Base-by-base conservation (phyloP, 2,888 invertebrate species). In the Ophonus ardosiacus region DNA sequence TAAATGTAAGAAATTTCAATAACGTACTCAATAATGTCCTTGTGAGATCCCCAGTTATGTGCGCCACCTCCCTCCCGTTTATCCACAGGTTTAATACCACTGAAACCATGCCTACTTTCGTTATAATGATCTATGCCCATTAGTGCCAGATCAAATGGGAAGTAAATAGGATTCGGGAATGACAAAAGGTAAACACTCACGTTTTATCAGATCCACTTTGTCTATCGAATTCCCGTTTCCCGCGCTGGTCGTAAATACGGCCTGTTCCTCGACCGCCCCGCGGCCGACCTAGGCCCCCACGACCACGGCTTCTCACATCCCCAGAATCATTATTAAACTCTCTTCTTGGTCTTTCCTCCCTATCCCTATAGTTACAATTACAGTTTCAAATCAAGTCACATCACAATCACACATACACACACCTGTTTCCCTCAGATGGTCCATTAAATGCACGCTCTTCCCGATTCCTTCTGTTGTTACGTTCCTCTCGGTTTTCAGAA, bases 161-260 rank as follows among this genome's bases (percentile, higher is more conserved):
- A 78, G 87, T 88, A 87, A 88, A 87, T 61, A 81, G 86, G 86
- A 85, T 86, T 87, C 86, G 83, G 85, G 84, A 80, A 78, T 24
- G 43, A 43, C 71, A 74, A 74, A 74, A 86, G 86, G 86, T 83
- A 59, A 86, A 87, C 87, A 92, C 93, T 91, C 92, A 95, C 95
- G 98, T 98, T 93, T 97, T 97, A 91, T 98, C 98, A 86, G 97
- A 98, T 88, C 98, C 98, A 89, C 98, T 98, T 91, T 98, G 97
- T 88, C 98, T 95, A 92, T 98, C 98, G 91, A 97, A 98, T 93
- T 98, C 98, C 76, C 98, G 94, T 92, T 97, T 98, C 87, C 97
- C 96, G 89, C 96, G 94, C 88, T 94, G 93, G 89, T 91, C 91
- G 89, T 91, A 88, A 90, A 93, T 92, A 89, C 93, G 92, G 87